phyloP scores from a whole-genome alignment of 2,113 vertebrate genomes.

The Ochotona curzoniae region DNA sequence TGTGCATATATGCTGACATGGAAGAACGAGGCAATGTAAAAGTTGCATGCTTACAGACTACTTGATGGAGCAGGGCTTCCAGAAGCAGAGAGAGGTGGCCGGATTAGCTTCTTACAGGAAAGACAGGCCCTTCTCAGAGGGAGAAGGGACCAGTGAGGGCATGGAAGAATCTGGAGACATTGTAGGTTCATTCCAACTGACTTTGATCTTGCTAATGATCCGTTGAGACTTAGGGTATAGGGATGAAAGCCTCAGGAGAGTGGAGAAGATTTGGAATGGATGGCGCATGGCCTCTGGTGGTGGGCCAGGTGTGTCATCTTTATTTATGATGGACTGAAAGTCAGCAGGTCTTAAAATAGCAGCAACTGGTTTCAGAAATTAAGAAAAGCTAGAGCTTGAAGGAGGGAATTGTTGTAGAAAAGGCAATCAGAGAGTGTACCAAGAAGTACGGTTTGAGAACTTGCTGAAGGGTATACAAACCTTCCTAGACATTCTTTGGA shows the following conservation, averaged over 20 bases:
- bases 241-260: slow-evolving; percentile 62
- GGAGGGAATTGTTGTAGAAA: slow-evolving; percentile 1
- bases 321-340: slow-evolving; percentile 60
- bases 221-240: background rate
- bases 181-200: slow-evolving; percentile 4
- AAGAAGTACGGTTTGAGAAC: background rate
- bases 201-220: slow-evolving; percentile 72
- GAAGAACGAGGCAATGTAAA: background rate
- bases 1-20: background rate
- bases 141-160: background rate
- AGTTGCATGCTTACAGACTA: background rate
- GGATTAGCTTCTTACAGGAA: background rate
- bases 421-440: background rate
- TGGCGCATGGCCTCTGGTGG: slow-evolving; percentile 57
- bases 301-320: slow-evolving; percentile 70
- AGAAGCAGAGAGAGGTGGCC: background rate
- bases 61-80: background rate
- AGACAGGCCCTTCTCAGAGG: background rate
- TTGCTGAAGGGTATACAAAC: background rate
- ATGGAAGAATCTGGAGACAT: slow-evolving; percentile 49
- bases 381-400: slow-evolving; percentile 37
- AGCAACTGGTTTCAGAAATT: slow-evolving; percentile 61
- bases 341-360: slow-evolving; percentile 71
- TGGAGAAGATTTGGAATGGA: slow-evolving; percentile 62
- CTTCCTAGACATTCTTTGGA: slow-evolving; percentile 28